Evolutionary conservation across 2,113 vertebrate species (phyloP), one percentile per base, ranked within the genome.

Genomic region (Semnopithecus entellus): DNA sequence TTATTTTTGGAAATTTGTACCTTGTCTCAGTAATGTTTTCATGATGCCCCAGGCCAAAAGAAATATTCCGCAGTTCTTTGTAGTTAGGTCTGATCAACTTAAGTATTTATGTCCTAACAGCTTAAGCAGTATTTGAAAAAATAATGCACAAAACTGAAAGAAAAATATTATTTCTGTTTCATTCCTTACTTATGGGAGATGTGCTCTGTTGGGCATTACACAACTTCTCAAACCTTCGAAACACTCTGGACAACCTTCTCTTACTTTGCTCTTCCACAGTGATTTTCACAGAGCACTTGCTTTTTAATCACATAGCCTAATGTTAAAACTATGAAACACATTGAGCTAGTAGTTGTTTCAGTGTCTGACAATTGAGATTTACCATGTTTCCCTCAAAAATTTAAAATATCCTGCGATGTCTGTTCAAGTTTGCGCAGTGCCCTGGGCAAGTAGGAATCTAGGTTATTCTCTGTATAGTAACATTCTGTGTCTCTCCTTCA

Each of bases 1-100:
- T 87, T 45, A 98, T 70, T 43, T 84, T 83, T 75, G n/a, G 40
- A 93, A 92, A 79, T 87, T 6, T 59, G 1, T 68, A 5, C 91
- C 52, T 14, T 89, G 45, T 61, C 79, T 81, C 92, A n/a, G 16
- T 91, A 5, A 64, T 35, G 79, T 86, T 88, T 96, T 68, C 57
- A 38, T 35, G 73, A 43, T 9, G 1, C 50, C 32, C 16, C 25
- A 1, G 8, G 64, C 27, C 48, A 22, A 72, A 76, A 84, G 66
- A 90, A 84, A 25, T 50, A 57, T 55, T 97, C 57, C 30, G 3
- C 2, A 5, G 30, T 85, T 81, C 11, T 16, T 90, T 92, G 82
- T 61, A 55, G 25, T 92, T 55, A 61, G 25, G 3, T 85, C 8
- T 43, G 27, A 73, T 72, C 64, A 81, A 38, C 50, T 83, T 57